These are phyloP conservation scores for Malacoctenus gilli DNA, from an alignment of 2,797 vertebrate species.

Conservation along the genomic window DNA sequence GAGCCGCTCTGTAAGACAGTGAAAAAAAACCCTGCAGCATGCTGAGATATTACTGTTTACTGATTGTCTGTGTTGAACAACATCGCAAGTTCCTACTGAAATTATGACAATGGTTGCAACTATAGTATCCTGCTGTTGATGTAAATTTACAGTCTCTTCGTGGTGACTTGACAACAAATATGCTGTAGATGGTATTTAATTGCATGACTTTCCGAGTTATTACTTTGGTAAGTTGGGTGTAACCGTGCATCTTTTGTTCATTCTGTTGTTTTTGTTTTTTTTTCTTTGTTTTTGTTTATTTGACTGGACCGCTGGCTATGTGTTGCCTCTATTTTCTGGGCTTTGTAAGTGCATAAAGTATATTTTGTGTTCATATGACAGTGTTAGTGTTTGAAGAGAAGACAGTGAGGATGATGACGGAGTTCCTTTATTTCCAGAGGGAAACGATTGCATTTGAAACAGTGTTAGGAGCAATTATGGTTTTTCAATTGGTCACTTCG, in stretches of 20 bases:
- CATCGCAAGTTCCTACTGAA: no score
- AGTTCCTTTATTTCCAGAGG: no score
- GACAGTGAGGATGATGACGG: constrained; percentile 47
- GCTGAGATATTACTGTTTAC: constrained; percentile 64
- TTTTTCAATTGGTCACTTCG: no score
- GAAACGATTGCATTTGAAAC: no score
- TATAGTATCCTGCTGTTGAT: constrained; percentile 59
- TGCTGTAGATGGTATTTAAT: constrained; percentile 74
- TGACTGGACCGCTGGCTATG: constrained; percentile 70
- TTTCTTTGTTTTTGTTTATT: constrained; percentile 33
- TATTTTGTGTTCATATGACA: constrained; percentile 66
- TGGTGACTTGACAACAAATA: constrained; percentile 73
- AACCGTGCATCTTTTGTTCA: constrained; percentile 48
- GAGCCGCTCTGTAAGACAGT: constrained; percentile 47
- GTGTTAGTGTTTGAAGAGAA: constrained; percentile 19
- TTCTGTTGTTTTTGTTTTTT: constrained; percentile 34
- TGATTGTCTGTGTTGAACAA: constrained; percentile 63
- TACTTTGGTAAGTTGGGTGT: constrained; percentile 63
- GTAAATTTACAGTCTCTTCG: constrained; percentile 71
- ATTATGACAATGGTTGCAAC: constrained; percentile 57
- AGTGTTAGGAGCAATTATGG: no score
- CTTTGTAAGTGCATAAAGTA: constrained; percentile 73
- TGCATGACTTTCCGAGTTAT: constrained; percentile 78
- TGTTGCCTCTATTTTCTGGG: constrained; percentile 63
- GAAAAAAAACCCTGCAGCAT: no score